These are phyloP conservation scores for Podarcis cretensis DNA, from an alignment of 2,113 vertebrate species.

Conservation along the genomic window DNA sequence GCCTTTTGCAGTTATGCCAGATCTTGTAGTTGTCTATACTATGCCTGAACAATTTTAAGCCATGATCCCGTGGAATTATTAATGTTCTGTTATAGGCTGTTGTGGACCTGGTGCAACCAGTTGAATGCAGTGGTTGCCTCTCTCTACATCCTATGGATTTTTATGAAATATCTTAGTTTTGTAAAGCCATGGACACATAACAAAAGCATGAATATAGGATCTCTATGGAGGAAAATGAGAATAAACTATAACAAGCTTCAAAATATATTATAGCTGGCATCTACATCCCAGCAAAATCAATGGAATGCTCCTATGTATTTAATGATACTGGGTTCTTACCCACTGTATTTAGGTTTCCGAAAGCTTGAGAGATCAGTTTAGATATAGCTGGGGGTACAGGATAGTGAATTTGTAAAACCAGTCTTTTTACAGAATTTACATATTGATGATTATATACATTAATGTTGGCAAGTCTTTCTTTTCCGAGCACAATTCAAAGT, in stretches of 20 bases:
- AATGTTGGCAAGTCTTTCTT: neutral
- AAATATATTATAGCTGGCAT: neutral
- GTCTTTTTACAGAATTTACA: neutral
- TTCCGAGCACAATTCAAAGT: too few species aligned
- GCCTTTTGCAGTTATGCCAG: neutral
- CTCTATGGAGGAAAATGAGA: neutral
- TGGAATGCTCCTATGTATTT: neutral
- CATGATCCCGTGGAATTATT: neutral
- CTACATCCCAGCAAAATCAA: neutral
- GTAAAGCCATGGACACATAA: rapidly evolving
- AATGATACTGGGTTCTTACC: neutral
- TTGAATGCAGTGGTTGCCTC: neutral
- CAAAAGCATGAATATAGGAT: conserved; percentile 18
- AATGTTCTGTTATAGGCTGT: neutral
- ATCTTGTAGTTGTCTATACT: neutral
- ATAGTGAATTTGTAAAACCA: neutral
- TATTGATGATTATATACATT: neutral
- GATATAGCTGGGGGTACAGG: neutral
- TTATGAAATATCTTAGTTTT: neutral
- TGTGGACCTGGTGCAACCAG: neutral
- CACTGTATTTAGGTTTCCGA: neutral
- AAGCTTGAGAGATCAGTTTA: neutral
- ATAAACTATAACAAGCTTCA: neutral
- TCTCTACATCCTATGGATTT: neutral
- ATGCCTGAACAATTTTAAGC: neutral